Percentiles rank a stretch among this genome's conserved stretches.
phyloP scores from a whole-genome alignment of 2,113 vertebrate species.

The Geococcyx californianus region DNA sequence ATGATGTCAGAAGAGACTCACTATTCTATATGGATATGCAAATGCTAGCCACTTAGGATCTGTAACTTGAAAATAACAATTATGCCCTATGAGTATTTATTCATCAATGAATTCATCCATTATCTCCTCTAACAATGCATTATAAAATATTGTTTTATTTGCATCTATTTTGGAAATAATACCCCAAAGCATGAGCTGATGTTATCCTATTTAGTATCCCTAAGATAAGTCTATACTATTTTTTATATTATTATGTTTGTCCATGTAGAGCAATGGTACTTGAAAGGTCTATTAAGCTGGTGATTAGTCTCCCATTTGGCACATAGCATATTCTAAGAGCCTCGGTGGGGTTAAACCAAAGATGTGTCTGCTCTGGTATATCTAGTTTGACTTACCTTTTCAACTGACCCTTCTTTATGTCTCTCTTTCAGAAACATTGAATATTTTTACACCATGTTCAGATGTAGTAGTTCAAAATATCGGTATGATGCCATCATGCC shows the following conservation, averaged over 20 bases:
- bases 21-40: not conserved
- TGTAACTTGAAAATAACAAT: not conserved
- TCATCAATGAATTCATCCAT: not conserved
- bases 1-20: not conserved
- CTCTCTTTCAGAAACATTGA: not conserved
- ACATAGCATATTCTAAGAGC: not conserved
- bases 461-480: not conserved
- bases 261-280: not conserved
- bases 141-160: not conserved
- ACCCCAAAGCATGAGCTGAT: not conserved
- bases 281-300: not conserved
- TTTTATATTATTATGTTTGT: not conserved
- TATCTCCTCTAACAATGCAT: not conserved
- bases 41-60: not conserved
- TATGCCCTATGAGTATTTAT: not conserved
- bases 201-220: not conserved
- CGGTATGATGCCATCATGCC: not conserved
- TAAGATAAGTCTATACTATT: not conserved
- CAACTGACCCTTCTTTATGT: not conserved
- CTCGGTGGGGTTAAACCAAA: not conserved
- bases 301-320: not conserved
- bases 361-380: not conserved
- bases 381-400: not conserved
- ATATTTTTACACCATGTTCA: not conserved
- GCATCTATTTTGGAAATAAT: not conserved